Evolutionary conservation across 2,797 vertebrate genomes (phyloP).

Genomic region (Dallia pectoralis): DNA sequence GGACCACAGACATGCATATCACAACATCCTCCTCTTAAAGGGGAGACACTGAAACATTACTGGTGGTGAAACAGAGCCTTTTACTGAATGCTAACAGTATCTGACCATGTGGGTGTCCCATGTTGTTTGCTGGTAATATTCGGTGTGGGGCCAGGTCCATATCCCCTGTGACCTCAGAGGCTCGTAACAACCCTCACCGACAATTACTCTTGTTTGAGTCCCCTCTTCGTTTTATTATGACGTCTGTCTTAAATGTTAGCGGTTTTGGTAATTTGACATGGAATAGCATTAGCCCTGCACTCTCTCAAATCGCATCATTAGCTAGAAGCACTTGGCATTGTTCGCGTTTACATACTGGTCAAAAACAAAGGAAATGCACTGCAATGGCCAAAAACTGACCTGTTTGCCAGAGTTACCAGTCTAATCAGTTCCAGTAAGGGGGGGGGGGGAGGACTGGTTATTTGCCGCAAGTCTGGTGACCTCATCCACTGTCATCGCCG

Average conservation of each 20-base stretch:
- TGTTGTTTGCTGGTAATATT: constrained; percentile 12
- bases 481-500: background rate
- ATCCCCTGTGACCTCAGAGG: constrained; percentile 34
- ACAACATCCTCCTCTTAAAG: constrained; percentile 35
- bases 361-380: constrained; percentile 32
- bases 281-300: constrained; percentile 48
- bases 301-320: constrained; percentile 24
- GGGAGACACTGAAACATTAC: constrained; percentile 21
- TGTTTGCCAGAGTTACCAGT: constrained; percentile 19
- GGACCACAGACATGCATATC: constrained; percentile 36
- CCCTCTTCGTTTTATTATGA: constrained; percentile 30
- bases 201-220: constrained; percentile 27
- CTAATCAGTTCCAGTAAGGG: constrained; percentile 52
- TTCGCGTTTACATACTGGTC: constrained; percentile 35
- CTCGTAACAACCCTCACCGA: constrained; percentile 24
- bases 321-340: constrained; percentile 42
- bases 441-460: constrained; percentile 47
- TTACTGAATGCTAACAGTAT: constrained; percentile 39
- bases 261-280: constrained; percentile 34
- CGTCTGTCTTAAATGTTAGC: background rate
- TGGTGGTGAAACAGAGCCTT: constrained; percentile 15
- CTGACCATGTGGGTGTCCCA: constrained; percentile 4
- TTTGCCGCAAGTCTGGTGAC: background rate
- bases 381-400: constrained; percentile 22
- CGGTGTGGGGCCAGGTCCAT: constrained; percentile 6